Conservation (phyloP, 2,113 vertebrate genomes). For the Sceloporus undulatus region DNA sequence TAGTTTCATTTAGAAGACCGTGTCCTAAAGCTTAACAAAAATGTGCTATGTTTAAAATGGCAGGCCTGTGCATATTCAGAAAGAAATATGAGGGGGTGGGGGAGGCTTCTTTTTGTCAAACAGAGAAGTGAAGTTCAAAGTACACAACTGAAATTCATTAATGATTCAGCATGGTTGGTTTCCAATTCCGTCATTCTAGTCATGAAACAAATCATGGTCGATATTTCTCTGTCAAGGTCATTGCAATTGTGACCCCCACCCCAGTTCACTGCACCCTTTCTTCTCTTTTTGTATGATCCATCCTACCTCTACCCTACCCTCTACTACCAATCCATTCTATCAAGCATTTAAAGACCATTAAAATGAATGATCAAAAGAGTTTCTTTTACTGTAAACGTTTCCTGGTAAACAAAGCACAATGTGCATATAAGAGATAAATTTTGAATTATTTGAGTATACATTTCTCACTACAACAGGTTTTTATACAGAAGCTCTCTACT, state of each 20-base stretch:
- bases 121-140: constrained; percentile 47
- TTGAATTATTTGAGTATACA: neutral
- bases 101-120: constrained; percentile 14
- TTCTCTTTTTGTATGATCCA: constrained; percentile 32
- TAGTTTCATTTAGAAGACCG: neutral
- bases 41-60: neutral
- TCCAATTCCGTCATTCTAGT: constrained; percentile 82
- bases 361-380: neutral
- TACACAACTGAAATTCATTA: constrained; percentile 78
- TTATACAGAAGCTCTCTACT: neutral
- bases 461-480: neutral
- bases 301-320: neutral
- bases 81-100: constrained; percentile 6
- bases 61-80: constrained; percentile 16
- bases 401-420: neutral
- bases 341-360: constrained; percentile 42
- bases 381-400: neutral
- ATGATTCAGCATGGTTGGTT: constrained; percentile 88
- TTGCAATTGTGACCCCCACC: constrained; percentile 51
- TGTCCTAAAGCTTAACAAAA: constrained; percentile 1
- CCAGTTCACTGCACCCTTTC: neutral
- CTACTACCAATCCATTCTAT: neutral
- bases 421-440: neutral
- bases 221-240: constrained; percentile 90
- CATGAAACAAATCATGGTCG: constrained; percentile 77